Evolutionary conservation across 2,797 vertebrate genomes (phyloP), one percentile per base, ranked within the genome.

Genomic region (Catamblyrhynchus diadema): DNA sequence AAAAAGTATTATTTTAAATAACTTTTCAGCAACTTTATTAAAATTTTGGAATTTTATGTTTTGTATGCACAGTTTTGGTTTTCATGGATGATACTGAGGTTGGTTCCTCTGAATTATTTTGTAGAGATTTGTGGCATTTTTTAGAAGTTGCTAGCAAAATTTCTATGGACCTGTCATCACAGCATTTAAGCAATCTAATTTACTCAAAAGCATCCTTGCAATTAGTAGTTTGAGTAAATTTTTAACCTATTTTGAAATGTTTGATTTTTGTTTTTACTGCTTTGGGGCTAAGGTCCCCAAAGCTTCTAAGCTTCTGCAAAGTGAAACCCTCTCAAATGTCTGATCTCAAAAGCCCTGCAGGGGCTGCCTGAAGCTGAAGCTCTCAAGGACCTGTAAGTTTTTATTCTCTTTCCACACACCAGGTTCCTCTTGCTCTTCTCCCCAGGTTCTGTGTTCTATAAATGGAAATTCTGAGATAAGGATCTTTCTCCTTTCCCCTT

Each of bases 401-500:
- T 80, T 32, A 27, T 54, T 32, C 17, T 64, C n/a, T 25, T 82
- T 78, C 33, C 17, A 27, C 19, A 20, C 12, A 53, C 23, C 18
- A 79, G 14, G 8, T 37, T 88, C 24, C 39, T 57, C 41, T 71
- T 53, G 12, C 5, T 60, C 21, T 16, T 78, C 28, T 74, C 18
- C 5, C 24, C 35, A 33, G 10, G 14, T 65, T 79, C 39, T 70
- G 21, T 50, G 19, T 42, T 53, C 62, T 69, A 16, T 16, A 66
- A 73, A 47, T 13, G 16, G 23, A 88, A 86, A 65, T 14, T 37
- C 54, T 7, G 9, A 80, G 21, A n/a, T n/a, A 59, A 64, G 17
- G 14, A 4, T 2, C 1, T 32, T 37, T 22, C 27, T 28, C 2
- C 1, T 32, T 8, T 57, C 20, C 20, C 30, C 5, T 45, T 53